Percentiles rank a stretch among this genome's conserved stretches.
These are phyloP conservation scores for Sarcophaga caerulescens DNA, from an alignment of 2,888 invertebrate genomes.

Conservation along the genomic window DNA sequence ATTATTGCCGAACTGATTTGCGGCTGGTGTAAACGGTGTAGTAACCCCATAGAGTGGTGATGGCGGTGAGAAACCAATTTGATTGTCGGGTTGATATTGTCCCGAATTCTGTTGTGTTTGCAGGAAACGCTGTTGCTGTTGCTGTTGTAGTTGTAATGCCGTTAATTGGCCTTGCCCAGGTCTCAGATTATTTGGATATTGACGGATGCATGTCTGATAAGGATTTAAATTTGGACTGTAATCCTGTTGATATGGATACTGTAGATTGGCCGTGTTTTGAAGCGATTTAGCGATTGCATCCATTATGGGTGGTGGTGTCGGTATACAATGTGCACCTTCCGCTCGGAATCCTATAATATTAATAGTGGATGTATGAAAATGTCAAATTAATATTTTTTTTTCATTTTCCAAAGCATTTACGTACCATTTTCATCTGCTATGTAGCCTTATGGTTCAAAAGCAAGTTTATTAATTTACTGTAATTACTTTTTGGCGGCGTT, in stretches of 20 bases:
- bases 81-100: constrained; percentile 78
- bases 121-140: constrained; percentile 71
- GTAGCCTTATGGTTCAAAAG: constrained; percentile 79
- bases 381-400: background rate
- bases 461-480: too few relatives aligned
- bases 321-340: constrained; percentile 80
- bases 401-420: background rate
- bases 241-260: constrained; percentile 76
- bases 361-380: background rate
- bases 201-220: constrained; percentile 78
- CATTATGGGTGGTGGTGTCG: constrained; percentile 79
- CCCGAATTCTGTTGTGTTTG: constrained; percentile 76
- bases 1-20: constrained; percentile 71
- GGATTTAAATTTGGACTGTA: constrained; percentile 79
- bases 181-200: constrained; percentile 74
- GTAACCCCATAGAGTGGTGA: constrained; percentile 68
- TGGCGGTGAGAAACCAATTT: constrained; percentile 71
- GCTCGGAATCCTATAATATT: constrained; percentile 77
- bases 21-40: constrained; percentile 33
- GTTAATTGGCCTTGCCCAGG: constrained; percentile 75
- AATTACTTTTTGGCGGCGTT: too few relatives aligned
- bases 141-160: constrained; percentile 75
- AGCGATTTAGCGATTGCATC: constrained; percentile 77
- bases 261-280: constrained; percentile 75
- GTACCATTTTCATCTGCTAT: constrained; percentile 89